Conservation (phyloP, 2,797 vertebrate genomes). For the Otolemur crassicaudatus region DNA sequence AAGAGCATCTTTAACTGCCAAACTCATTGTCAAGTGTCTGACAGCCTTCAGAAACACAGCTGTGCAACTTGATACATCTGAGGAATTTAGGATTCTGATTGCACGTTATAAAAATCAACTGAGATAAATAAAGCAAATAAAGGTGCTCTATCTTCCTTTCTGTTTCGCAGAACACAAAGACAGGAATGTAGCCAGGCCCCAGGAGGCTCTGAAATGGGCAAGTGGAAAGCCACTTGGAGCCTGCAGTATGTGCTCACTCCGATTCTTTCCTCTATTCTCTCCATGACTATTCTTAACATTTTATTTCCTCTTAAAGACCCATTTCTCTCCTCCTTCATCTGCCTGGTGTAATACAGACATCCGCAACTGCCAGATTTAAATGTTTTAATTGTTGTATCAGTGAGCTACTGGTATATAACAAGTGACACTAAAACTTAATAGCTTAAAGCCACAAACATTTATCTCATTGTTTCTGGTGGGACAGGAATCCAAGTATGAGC, state of each 20-base stretch:
- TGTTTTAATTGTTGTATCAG: background rate
- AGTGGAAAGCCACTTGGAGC: rapidly evolving
- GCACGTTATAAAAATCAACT: background rate
- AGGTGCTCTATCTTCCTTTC: background rate
- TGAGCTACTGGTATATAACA: background rate
- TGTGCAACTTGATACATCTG: background rate
- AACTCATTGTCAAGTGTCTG: background rate
- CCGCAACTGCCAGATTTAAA: background rate
- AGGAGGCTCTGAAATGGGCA: background rate
- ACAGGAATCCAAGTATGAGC: background rate
- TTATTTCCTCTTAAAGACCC: background rate
- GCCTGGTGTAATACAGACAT: background rate
- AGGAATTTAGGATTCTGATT: constrained; percentile 21
- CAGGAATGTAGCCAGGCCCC: background rate
- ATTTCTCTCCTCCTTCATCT: background rate
- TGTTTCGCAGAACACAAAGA: background rate
- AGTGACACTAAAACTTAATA: background rate
- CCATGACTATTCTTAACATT: background rate
- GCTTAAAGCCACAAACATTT: background rate
- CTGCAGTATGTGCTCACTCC: background rate
- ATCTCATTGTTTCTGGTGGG: background rate
- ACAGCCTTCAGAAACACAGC: background rate
- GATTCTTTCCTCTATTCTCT: background rate
- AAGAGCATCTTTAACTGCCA: constrained; percentile 15
- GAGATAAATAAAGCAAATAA: background rate